Base-by-base conservation (phyloP, 1,140 invertebrate genomes). In the Pseudomyrmex concolor region DNA sequence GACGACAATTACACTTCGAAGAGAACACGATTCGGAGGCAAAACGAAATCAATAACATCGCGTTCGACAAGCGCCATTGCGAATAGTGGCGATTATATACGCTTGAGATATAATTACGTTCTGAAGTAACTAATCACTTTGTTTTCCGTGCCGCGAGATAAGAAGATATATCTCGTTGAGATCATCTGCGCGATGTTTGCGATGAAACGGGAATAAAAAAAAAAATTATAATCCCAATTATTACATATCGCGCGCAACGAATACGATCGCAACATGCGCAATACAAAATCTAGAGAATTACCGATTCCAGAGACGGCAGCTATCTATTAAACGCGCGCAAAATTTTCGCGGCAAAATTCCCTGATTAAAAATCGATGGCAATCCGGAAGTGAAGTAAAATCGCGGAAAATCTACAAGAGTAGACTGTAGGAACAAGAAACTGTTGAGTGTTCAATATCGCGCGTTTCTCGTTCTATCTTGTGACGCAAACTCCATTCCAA, bases 401-500 rank as follows among this genome's bases (percentile, higher is more conserved):
- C 10, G 3, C 13, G 9, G 43, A 15, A 34, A 70, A 34, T 19
- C 22, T 48, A 48, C 2, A n/a, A n/a, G 10, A 66, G n/a, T n/a
- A n/a, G 25, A 50, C 45, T 25, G 51, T 48, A 45, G 19, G 15
- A 19, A 7, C 50, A 51, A 60, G 43, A 73, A 10, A 2, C 9
- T 13, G 15, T 54, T 8, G 15, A 22, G 51, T 22, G 43, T 71
- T 50, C 66, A 60, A 63, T 64, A 66, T 64, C 25, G 72, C 51
- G 45, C 59, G 19, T 70, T 83, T 74, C 59, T 66, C 51, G 83
- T 78, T 81, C 76, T 64, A 72, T 57, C 50, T 77, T 80, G 66
- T 63, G 64, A 76, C 81, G 83, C 60, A 82, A 84, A 85, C 82
- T 86, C 83, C 86, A 78, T 89, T 90, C 86, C 90, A 90, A 85